Evolutionary conservation across 2,797 vertebrate species (phyloP), one percentile per base, ranked within the genome.

Genomic region (Clamator glandarius): DNA sequence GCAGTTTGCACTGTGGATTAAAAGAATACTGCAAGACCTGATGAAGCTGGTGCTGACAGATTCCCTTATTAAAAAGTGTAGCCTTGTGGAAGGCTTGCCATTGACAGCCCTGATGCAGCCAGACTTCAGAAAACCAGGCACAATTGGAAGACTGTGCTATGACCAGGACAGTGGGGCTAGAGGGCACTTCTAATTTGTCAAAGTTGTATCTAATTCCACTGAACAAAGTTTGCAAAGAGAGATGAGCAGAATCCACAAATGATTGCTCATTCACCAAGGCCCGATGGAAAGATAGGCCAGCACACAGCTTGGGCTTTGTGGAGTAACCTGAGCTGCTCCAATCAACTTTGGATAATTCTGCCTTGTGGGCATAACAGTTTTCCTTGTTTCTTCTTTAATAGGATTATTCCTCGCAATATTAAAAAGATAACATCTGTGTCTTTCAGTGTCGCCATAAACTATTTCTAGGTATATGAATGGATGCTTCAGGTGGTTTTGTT

Each of bases 171-270:
- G 88, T 66, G 76, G 95, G 92, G 94, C 90, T 89, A 80, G 88
- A 85, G 96, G 97, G 96, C 96, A 94, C 96, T 96, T 98, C 98
- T 98, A 98, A 98, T 98, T 98, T 98, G 98, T 98, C 98, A 97
- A 97, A 98, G 98, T 98, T 98, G 98, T 98, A 98, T 98, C 98
- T 98, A 97, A 98, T 98, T 98, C 98, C 98, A 97, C 89, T 48
- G 98, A 98, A 98, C 97, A 98, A 98, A 98, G 98, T 98, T 97
- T 1, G 36, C 95, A 97, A 96, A 98, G 98, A 98, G 97, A 98
- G 98, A 98, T 98, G 97, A 98, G 97, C 97, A 96, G 97, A 98
- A 97, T 96, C 97, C 97, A 97, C 96, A 97, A 97, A 97, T 97
- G 95, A 98, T 97, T 98, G 98, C 96, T 98, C 98, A 98, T 97